Base-by-base conservation (phyloP, 2,888 invertebrate species). In the Cyrtodaria siliqua region DNA sequence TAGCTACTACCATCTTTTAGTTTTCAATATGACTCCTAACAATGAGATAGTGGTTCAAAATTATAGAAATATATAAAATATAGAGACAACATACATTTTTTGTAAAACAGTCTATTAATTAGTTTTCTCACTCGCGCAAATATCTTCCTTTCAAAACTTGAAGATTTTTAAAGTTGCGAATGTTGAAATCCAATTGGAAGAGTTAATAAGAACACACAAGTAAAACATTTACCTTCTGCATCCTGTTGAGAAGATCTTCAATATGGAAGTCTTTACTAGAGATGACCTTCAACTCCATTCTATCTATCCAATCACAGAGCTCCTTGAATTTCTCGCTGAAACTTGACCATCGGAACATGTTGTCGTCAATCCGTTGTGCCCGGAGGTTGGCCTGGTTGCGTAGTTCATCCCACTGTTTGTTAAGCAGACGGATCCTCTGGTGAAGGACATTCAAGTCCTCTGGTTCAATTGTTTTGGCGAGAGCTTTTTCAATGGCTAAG, bases 381-480 rank as follows among this genome's bases (percentile, higher is more conserved):
- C 89, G 75, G 26, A 87, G 64, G 8, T 70, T 66, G 8, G 90
- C 86, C 79, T 92, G 92, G 50, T 86, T 86, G 38, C 78, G 79
- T 6, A 91, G 81, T 76, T 92, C 92, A 49, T 89, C 87, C 92
- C 92, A 92, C 77, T 92, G 92, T 79, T 92, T 92, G 82, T 89
- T 87, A 14, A 92, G 85, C 49, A 92, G 87, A 12, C 85, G 75
- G 24, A 91, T 89, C 26, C 92, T 83, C 75, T 92, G 91, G 57
- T 88, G 88, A 27, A 92, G 85, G 20, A 92, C 81, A 62, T 87
- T 86, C 53, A 91, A 78, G 79, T 92, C 92, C 57, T 91, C 91
- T n/a, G 90, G 80, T 55, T 88, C 87, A 14, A 92, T 80, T 24
- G 84, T 64, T 26, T 74, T 77, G 27, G 84, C 75, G 40, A 92